Evolutionary conservation across 2,888 invertebrate species (phyloP).

Genomic region (Beris morrisii): DNA sequence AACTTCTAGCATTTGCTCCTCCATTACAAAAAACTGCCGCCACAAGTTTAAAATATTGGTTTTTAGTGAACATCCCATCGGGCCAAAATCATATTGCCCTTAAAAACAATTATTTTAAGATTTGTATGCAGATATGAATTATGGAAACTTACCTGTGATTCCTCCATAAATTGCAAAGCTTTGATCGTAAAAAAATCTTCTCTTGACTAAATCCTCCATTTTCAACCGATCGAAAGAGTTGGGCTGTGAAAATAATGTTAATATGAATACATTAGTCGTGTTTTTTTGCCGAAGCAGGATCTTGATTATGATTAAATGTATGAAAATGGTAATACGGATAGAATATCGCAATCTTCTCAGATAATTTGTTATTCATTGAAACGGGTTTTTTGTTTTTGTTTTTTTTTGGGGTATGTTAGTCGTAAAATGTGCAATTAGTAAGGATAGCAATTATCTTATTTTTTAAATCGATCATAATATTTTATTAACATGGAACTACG

Average conservation of each 20-base stretch:
- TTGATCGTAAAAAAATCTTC: slow-evolving; percentile 97
- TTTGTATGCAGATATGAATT: neutral
- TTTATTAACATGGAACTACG: too few relatives aligned
- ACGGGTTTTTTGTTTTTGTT: too few relatives aligned
- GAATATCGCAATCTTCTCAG: too few relatives aligned
- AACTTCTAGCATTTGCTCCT: slow-evolving; percentile 98
- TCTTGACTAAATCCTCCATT: slow-evolving; percentile 95
- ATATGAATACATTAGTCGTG: neutral
- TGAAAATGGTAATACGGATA: too few relatives aligned
- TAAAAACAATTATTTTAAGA: slow-evolving; percentile 41
- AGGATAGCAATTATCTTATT: too few relatives aligned
- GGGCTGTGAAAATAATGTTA: slow-evolving; percentile 43
- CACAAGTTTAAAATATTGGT: slow-evolving; percentile 90
- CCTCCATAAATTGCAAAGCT: slow-evolving; percentile 99
- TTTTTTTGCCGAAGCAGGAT: neutral
- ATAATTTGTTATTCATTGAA: neutral
- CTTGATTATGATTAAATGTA: neutral
- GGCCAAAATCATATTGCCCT: slow-evolving; percentile 97
- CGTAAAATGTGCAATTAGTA: too few relatives aligned
- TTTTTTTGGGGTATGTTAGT: too few relatives aligned
- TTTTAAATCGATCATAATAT: too few relatives aligned
- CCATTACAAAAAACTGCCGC: slow-evolving; percentile 94
- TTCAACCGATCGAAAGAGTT: slow-evolving; percentile 85
- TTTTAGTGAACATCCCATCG: slow-evolving; percentile 99
- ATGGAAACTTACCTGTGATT: slow-evolving; percentile 61